Evolutionary conservation across 2,797 vertebrate genomes (phyloP), one percentile per base, ranked within the genome.

Genomic region (Myotis myotis): DNA sequence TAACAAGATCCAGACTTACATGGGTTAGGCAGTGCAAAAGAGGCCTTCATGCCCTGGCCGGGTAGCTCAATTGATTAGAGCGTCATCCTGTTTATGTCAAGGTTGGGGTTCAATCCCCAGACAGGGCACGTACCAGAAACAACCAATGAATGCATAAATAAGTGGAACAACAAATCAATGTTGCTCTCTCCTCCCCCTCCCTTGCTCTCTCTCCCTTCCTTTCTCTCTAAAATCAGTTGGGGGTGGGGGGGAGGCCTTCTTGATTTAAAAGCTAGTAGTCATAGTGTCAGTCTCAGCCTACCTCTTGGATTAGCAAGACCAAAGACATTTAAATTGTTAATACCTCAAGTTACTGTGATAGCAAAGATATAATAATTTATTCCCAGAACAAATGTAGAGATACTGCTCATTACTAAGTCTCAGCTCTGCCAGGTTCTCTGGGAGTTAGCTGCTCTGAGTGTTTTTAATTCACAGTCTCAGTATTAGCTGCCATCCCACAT

Each of bases 381-480:
- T 96, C 38, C 78, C 30, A 80, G 55, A 80, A 60, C 57, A 89
- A 86, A 85, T 62, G 36, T 60, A 60, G 41, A 81, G 47, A 60
- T 57, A 68, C 9, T 86, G 10, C 41, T 64, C 30, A 33, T 51
- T 71, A 44, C 11, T 82, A 33, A 85, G 70, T 78, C 49, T 74
- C 22, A 0, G 8, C 4, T 94, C 28, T 93, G 7, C 57, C 38
- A 51, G 33, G 41, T 75, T 83, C 38, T 80, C 57, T 95, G 57
- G 87, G 83, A 75, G 55, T 87, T 87, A 33, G 22, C 2, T 91
- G 1, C 47, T 87, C 30, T 5, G 9, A 20, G 8, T 85, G 19
- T 83, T 90, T 88, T 53, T 82, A 55, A 44, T 75, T 93, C n/a
- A 83, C 30, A 95, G 36, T 89, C n/a, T 86, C n/a, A 10, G 3